Evolutionary conservation across 2,888 invertebrate species (phyloP), one percentile per base, ranked within the genome.

Genomic region (Mechanitis mazaeus): DNA sequence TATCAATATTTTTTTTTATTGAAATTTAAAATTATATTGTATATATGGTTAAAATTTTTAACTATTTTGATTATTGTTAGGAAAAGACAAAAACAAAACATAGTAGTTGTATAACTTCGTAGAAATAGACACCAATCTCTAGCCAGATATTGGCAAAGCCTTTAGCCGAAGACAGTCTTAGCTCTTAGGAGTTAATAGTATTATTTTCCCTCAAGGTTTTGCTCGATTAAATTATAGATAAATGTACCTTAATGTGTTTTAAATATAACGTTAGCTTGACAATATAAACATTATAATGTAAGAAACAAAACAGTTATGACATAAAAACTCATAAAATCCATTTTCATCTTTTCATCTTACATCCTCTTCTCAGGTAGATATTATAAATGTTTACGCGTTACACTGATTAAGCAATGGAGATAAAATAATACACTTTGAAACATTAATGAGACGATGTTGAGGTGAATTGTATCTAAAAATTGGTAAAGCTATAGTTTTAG

Each of bases 301-400:
- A n/a, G 12, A 46, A 60, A 53, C 11, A 53, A 38, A 56, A 50
- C 28, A 33, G 42, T 50, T 35, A 12, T 60, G 3, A 12, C 38
- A 58, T 64, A 55, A 33, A 57, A 63, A 61, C 60, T 59, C 61
- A 33, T 60, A 60, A 60, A 67, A 56, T 62, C 55, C n/a, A 11
- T 59, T 45, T 58, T 58, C 60, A 55, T 20, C 20, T 20, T 20
- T 20, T 20, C 20, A 20, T 20, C 20, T 20, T 20, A 20, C 20
- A 20, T 20, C 20, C 20, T 20, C 20, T 20, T 61, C 38, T 64
- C 47, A 38, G 56, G 57, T 66, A 61, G 64, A 65, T 62, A 65
- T 67, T 68, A 59, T 63, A 67, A 61, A 64, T 58, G 58, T 58
- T 60, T 53, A 45, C 33, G 45, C 46, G 58, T 57, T 55, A 59